Conservation (phyloP, 1,140 invertebrate genomes). For the Oryzaephilus surinamensis region DNA sequence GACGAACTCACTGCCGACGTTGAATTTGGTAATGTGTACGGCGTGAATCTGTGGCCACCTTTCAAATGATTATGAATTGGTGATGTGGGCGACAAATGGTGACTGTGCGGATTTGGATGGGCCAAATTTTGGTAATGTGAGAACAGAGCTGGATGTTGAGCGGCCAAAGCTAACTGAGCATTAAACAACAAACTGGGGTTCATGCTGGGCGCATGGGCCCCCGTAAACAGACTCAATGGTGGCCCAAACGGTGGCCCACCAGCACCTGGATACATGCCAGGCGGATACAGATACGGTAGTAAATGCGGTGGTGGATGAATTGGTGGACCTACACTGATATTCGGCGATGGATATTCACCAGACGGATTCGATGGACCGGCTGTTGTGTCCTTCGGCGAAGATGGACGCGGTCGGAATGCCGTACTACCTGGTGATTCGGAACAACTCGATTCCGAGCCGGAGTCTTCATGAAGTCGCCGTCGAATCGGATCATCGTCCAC, state of each 20-base stretch:
- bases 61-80: conserved; percentile 43
- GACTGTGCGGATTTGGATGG: conserved; percentile 41
- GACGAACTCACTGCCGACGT: conserved; percentile 34
- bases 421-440: conserved; percentile 48
- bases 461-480: conserved; percentile 47
- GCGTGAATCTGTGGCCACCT: conserved; percentile 63
- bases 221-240: conserved; percentile 49
- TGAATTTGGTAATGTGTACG: conserved; percentile 60
- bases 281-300: conserved; percentile 78
- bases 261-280: conserved; percentile 66
- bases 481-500: conserved; percentile 38
- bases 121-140: conserved; percentile 52
- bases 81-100: conserved; percentile 36
- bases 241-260: conserved; percentile 55
- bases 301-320: conserved; percentile 72
- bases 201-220: conserved; percentile 43
- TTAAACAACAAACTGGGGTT: conserved; percentile 72
- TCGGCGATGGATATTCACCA: conserved; percentile 63
- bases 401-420: conserved; percentile 45
- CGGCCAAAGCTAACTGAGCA: conserved; percentile 68
- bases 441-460: conserved; percentile 54
- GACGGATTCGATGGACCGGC: conserved; percentile 42
- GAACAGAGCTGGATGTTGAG: conserved; percentile 66
- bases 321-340: conserved; percentile 78
- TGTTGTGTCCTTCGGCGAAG: conserved; percentile 39